Conservation (phyloP, 2,113 vertebrate genomes). For the Trochalopteron elliotii region DNA sequence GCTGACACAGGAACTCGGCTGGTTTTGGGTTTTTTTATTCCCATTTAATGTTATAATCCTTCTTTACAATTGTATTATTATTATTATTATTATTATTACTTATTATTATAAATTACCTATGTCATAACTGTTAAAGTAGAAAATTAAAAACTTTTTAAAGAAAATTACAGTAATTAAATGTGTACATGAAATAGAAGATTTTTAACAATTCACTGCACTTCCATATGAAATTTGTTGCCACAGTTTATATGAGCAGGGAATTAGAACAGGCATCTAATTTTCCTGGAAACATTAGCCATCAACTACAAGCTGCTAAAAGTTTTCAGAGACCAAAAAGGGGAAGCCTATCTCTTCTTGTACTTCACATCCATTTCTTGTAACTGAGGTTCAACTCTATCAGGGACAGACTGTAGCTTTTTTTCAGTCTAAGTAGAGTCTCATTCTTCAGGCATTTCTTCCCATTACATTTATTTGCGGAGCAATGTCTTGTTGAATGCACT, state of each 20-base stretch:
- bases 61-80: background rate
- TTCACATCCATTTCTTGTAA: background rate
- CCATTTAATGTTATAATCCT: background rate
- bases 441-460: background rate
- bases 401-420: background rate
- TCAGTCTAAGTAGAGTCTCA: background rate
- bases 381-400: background rate
- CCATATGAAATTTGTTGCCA: background rate
- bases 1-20: background rate
- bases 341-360: background rate
- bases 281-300: background rate
- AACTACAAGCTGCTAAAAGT: background rate
- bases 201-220: background rate
- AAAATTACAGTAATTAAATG: background rate
- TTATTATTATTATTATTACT: background rate
- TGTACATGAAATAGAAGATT: background rate
- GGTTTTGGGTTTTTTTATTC: background rate
- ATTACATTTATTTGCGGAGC: background rate
- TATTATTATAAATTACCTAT: background rate
- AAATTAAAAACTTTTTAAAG: background rate
- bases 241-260: background rate
- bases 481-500: background rate
- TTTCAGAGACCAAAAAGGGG: background rate
- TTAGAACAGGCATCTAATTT: background rate
- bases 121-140: background rate